A percentile compares a stretch with the other conserved stretches of the same genome.
Evolutionary conservation across 2,888 invertebrate species (phyloP).

Genomic region (Parnassius glacialis): DNA sequence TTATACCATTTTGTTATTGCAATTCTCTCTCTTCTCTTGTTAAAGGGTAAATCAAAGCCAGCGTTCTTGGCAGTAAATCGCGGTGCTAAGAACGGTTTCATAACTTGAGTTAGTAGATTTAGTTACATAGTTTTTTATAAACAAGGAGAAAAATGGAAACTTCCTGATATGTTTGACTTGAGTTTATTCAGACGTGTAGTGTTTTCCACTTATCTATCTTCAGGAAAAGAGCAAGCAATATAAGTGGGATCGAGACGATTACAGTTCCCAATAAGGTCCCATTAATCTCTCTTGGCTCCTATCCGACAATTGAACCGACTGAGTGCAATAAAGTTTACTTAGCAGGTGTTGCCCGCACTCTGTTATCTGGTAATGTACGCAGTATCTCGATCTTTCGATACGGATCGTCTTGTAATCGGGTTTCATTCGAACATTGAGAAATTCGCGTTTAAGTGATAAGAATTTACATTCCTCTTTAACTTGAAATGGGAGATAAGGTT

Average conservation of each 20-base stretch:
- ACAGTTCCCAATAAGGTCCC: constrained; percentile 10
- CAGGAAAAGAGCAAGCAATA: constrained; percentile 1
- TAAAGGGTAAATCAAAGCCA: no score
- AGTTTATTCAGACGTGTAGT: constrained; percentile 6
- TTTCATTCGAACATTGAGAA: constrained; percentile 38
- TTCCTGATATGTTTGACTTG: not conserved
- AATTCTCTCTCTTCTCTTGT: no score
- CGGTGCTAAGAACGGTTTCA: no score
- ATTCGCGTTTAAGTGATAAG: constrained; percentile 30
- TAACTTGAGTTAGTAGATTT: no score
- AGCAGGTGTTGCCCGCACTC: constrained; percentile 37
- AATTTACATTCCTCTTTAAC: constrained; percentile 9
- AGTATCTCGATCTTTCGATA: constrained; percentile 32
- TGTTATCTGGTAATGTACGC: constrained; percentile 42
- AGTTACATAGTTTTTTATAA: no score
- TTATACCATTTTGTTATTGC: no score
- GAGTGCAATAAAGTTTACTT: constrained; percentile 37
- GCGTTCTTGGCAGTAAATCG: no score
- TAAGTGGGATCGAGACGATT: constrained; percentile 4
- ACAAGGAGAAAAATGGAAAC: no score
- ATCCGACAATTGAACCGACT: constrained; percentile 36
- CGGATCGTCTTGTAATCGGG: constrained; percentile 41
- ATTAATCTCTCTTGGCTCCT: constrained; percentile 34
- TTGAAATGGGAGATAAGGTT: not conserved
- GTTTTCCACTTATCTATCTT: constrained; percentile 14